phyloP scores from a whole-genome alignment of 2,888 invertebrate species.

The Syrista parreyssii region DNA sequence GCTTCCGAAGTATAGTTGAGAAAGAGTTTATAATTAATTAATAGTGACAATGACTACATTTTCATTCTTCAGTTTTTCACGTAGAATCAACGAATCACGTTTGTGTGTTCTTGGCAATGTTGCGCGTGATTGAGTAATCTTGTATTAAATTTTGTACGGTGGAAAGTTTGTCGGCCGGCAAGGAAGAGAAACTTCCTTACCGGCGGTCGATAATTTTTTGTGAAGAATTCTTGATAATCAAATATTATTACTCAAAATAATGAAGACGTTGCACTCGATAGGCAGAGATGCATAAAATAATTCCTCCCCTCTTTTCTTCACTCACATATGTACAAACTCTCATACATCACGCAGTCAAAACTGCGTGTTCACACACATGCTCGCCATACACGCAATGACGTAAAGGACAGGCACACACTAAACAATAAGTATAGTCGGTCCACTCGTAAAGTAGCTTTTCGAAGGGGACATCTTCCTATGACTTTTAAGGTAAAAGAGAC shows the following conservation, averaged over 20 bases:
- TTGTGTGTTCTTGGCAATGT: neutral
- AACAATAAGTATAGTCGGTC: neutral
- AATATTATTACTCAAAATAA: neutral
- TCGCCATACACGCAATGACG: neutral
- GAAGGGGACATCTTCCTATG: neutral
- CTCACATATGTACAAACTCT: conserved; percentile 1
- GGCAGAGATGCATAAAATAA: neutral
- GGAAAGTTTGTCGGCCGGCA: neutral
- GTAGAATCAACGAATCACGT: neutral
- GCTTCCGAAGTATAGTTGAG: neutral
- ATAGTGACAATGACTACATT: neutral
- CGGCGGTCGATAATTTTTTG: neutral
- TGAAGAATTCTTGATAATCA: neutral
- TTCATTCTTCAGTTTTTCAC: neutral
- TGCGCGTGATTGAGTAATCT: neutral
- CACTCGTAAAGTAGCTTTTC: neutral
- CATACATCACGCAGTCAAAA: neutral
- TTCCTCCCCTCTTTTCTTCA: neutral
- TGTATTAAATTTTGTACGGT: neutral
- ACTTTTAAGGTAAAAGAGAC: neutral
- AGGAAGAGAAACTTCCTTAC: neutral
- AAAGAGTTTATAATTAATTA: neutral
- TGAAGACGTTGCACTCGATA: neutral
- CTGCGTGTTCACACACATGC: neutral
- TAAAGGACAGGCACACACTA: neutral